phyloP scores from a whole-genome alignment of 2,113 vertebrate species.

The Podocnemis expansa region DNA sequence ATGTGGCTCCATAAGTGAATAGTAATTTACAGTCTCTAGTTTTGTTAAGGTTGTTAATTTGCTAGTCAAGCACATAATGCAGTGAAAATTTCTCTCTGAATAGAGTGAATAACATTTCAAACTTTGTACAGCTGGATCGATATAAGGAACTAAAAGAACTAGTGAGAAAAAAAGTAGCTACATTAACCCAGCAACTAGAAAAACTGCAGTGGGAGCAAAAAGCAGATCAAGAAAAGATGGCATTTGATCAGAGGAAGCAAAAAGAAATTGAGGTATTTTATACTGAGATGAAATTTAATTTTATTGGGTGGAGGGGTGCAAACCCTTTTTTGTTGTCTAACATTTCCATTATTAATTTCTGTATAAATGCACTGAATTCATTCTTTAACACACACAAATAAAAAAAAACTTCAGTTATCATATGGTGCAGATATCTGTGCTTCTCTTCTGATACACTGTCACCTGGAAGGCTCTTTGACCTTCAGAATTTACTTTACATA shows the following conservation, averaged over 20 bases:
- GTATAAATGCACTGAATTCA: fast-evolving
- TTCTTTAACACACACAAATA: not conserved
- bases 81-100: not conserved
- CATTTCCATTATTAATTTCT: not conserved
- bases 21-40: not conserved
- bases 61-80: not conserved
- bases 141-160: slow-evolving; percentile 90
- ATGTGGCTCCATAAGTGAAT: not conserved
- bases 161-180: slow-evolving; percentile 82
- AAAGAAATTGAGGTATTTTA: slow-evolving; percentile 86
- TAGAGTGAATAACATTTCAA: slow-evolving; percentile 1
- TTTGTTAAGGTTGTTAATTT: not conserved
- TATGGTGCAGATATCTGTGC: fast-evolving
- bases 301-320: not conserved
- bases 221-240: slow-evolving; percentile 83
- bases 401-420: not conserved
- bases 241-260: slow-evolving; percentile 84
- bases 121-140: slow-evolving; percentile 76
- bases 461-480: not conserved
- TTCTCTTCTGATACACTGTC: not conserved
- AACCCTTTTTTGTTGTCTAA: not conserved
- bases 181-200: slow-evolving; percentile 83
- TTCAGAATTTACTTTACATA: not conserved
- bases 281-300: not conserved
- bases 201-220: slow-evolving; percentile 88